These are phyloP conservation scores for Doris montereyensis DNA, from an alignment of 2,888 invertebrate genomes.

Conservation along the genomic window DNA sequence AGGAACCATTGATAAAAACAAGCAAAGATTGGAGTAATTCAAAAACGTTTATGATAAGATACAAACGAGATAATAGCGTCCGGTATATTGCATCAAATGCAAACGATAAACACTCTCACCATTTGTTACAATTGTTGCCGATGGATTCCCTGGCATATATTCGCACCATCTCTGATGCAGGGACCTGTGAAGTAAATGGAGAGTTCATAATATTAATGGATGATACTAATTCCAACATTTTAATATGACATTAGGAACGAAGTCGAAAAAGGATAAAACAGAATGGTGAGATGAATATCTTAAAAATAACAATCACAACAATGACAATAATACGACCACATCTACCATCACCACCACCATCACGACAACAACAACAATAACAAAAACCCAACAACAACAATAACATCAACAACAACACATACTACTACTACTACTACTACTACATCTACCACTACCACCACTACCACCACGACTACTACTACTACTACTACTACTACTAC, in stretches of 20 bases:
- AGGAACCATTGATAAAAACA: not conserved
- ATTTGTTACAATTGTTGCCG: conserved; percentile 58
- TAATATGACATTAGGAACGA: too few relatives aligned
- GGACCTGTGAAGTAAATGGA: conserved; percentile 1
- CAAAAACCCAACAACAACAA: not conserved
- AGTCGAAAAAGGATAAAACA: too few relatives aligned
- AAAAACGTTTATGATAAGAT: not conserved
- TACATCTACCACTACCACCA: not conserved
- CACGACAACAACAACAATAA: not conserved
- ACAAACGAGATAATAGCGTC: not conserved
- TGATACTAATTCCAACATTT: too few relatives aligned
- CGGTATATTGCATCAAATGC: too few relatives aligned
- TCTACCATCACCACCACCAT: not conserved
- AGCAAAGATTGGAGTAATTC: not conserved
- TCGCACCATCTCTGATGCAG: conserved; percentile 51
- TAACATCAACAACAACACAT: not conserved
- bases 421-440: conserved; percentile 9
- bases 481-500: conserved; percentile 20
- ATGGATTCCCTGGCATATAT: conserved; percentile 49
- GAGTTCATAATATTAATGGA: too few relatives aligned
- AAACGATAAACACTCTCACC: conserved; percentile 49
- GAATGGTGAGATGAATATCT: too few relatives aligned
- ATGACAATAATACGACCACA: too few relatives aligned
- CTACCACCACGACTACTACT: too few relatives aligned
- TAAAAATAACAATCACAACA: not conserved